Base-by-base conservation (phyloP, 2,888 invertebrate genomes). In the Ormyrus labotus region DNA sequence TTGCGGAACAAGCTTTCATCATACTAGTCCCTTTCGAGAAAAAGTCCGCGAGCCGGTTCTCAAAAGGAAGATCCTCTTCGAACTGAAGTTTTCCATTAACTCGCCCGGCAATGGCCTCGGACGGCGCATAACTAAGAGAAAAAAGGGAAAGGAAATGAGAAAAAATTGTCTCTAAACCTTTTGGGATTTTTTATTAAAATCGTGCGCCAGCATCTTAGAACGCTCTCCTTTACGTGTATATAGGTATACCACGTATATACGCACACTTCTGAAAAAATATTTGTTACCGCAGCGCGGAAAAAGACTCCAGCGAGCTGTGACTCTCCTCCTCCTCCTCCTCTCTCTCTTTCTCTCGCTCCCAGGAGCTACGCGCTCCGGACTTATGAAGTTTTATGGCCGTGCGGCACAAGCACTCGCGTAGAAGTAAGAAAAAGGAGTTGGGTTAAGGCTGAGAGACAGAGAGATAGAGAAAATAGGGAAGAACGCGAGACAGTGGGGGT, bases 381-480 rank as follows among this genome's bases (percentile, higher is more conserved):
- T 80, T 80, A 80, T 80, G 80, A 80, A 80, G 80, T 80, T 80
- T 80, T 80, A 80, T 80, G 70, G 80, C 65, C 70, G 48, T 10
- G 51, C 9, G 11, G 71, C 57, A 65, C 13, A 51, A 58, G 50
- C 48, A 34, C 11, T 8, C 19, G 51, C 13, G 58, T 7, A 74
- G 55, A 72, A 73, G 78, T 72, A 72, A 78, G 78, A 67, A 78
- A 78, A 78, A 72, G 47, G 72, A 72, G 78, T 11, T 51, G 67
- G 60, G 64, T 60, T 68, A 68, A 75, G 13, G 63, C 60, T 68
- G 53, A 34, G 51, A 19, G 45, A 45, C 10, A 7, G 9, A 13
- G 19, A 19, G 19, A 19, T 19, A 19, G 19, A 19, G 19, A 19
- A 19, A 19, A 19, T 19, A 19, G 19, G 19, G 19, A 19, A 19